These are phyloP conservation scores for Sinocyclocheilus anophthalmus DNA, from an alignment of 2,113 vertebrate genomes.

Conservation along the genomic window DNA sequence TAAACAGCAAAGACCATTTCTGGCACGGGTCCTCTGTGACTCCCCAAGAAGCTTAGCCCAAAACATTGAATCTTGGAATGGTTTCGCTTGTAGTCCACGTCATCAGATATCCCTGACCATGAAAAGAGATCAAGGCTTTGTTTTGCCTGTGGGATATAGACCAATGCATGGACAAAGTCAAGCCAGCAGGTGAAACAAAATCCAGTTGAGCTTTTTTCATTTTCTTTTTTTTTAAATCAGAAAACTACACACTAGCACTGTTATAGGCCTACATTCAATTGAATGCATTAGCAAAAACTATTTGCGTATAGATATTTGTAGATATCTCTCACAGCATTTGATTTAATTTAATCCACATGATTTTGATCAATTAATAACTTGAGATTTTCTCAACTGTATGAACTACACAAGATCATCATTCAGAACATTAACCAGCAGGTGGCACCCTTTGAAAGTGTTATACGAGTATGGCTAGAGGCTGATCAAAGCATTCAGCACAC, in stretches of 20 bases:
- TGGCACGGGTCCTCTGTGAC: slow-evolving; percentile 21
- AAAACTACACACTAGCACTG: not conserved
- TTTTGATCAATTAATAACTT: slow-evolving; percentile 2
- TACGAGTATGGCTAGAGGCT: not conserved
- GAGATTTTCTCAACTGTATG: not conserved
- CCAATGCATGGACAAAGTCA: slow-evolving; percentile 13
- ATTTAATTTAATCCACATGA: not conserved
- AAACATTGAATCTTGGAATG: slow-evolving; percentile 46
- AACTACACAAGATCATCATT: not conserved
- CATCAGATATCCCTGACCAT: slow-evolving; percentile 35
- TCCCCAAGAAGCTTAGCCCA: slow-evolving; percentile 45
- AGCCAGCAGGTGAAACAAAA: not conserved
- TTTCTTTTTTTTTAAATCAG: not conserved
- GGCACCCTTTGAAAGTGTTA: slow-evolving; percentile 37
- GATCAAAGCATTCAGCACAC: not conserved
- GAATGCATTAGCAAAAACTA: not conserved
- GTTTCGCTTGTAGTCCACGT: slow-evolving; percentile 38
- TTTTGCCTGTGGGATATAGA: slow-evolving; percentile 2
- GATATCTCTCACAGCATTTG: not conserved
- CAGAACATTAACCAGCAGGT: slow-evolving; percentile 53
- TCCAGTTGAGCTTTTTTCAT: not conserved
- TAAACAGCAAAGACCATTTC: slow-evolving; percentile 37
- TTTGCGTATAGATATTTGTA: not conserved
- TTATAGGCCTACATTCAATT: not conserved
- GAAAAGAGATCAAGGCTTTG: slow-evolving; percentile 37